Evolutionary conservation across 1,140 invertebrate genomes (phyloP).

Genomic region (Sweltsa coloradensis): DNA sequence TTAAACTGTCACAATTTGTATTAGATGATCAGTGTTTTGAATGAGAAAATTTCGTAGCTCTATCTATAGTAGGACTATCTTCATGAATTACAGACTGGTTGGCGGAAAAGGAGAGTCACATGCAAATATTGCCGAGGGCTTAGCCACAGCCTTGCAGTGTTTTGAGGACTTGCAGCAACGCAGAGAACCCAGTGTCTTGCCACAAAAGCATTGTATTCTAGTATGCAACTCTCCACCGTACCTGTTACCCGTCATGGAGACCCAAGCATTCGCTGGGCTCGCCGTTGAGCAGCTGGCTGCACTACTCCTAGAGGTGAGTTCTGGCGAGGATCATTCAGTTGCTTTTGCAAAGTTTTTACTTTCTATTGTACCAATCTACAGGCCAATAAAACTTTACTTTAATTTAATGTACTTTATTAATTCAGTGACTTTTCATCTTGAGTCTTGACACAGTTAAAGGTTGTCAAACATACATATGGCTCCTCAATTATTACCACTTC

Average conservation of each 20-base stretch:
- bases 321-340: too few species aligned
- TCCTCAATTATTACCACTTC: too few species aligned
- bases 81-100: conserved; percentile 55
- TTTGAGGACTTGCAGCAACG: conserved; percentile 74
- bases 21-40: too few species aligned
- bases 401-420: too few species aligned
- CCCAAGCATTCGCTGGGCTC: conserved; percentile 54
- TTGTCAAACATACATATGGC: too few species aligned
- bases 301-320: conserved; percentile 52
- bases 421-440: too few species aligned
- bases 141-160: conserved; percentile 73
- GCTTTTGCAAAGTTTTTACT: too few species aligned
- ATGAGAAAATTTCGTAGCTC: too few species aligned
- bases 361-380: too few species aligned
- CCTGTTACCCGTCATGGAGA: conserved; percentile 69
- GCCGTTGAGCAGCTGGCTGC: conserved; percentile 61
- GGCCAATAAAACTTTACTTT: too few species aligned
- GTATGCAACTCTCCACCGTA: conserved; percentile 92
- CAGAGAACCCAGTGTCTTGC: conserved; percentile 38
- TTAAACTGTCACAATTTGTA: not conserved
- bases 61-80: too few species aligned
- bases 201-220: conserved; percentile 71
- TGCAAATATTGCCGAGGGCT: conserved; percentile 81
- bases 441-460: too few species aligned
- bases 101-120: conserved; percentile 80